phyloP scores from a whole-genome alignment of 2,888 invertebrate genomes.

The Nomada ruficornis region DNA sequence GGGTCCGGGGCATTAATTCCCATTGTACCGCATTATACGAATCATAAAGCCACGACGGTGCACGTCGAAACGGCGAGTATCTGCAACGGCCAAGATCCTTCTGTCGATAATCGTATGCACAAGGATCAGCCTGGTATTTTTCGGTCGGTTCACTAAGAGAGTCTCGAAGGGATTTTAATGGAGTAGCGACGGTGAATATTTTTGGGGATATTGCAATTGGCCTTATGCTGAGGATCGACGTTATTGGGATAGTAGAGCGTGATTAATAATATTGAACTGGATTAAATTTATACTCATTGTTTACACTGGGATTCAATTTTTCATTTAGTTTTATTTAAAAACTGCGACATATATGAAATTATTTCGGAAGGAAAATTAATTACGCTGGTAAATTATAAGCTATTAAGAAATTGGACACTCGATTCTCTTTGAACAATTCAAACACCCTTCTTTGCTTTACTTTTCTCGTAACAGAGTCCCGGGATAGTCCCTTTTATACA shows the following conservation, averaged over 20 bases:
- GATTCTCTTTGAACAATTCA: not conserved
- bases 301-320: not conserved
- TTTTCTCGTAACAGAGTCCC: not conserved
- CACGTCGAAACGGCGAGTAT: constrained; percentile 54
- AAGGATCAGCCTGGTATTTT: constrained; percentile 24
- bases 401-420: not conserved
- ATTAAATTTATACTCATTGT: not conserved
- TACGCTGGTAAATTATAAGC: not conserved
- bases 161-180: no score
- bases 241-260: no score
- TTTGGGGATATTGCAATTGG: no score
- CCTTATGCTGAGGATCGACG: no score
- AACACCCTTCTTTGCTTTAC: no score
- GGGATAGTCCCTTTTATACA: no score
- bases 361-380: not conserved
- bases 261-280: no score
- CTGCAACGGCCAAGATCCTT: constrained; percentile 60
- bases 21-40: constrained; percentile 69
- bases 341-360: not conserved
- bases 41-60: constrained; percentile 61
- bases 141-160: not conserved
- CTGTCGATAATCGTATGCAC: constrained; percentile 60
- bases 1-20: constrained; percentile 67
- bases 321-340: no score
- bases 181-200: no score